Evolutionary conservation across 2,888 invertebrate genomes (phyloP).

Genomic region (Drosophila mulleri): DNA sequence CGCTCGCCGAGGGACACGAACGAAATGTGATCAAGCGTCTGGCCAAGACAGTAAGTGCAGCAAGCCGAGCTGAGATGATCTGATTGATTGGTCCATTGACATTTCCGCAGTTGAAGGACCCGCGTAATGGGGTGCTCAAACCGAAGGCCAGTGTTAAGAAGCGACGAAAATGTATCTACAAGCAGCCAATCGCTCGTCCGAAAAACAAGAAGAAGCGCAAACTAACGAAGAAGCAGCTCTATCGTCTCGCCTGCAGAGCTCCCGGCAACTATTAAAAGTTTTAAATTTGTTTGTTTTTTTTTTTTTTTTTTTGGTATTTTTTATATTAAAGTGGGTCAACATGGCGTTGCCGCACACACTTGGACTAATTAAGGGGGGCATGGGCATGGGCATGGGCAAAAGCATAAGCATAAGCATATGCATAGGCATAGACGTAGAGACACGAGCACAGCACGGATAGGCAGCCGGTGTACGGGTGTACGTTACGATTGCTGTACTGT

Average conservation of each 20-base stretch:
- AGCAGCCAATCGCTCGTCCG: not conserved
- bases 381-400: not conserved
- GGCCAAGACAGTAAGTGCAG: slow-evolving; percentile 10
- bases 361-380: slow-evolving; percentile 64
- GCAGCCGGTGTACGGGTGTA: not conserved
- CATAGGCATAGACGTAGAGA: slow-evolving; percentile 21
- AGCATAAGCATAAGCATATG: too few species aligned
- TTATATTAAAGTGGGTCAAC: slow-evolving; percentile 50
- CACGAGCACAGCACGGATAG: not conserved
- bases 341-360: slow-evolving; percentile 50
- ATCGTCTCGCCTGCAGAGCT: not conserved
- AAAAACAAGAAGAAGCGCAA: not conserved
- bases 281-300: not conserved
- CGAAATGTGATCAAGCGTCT: not conserved
- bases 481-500: not conserved
- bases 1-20: not conserved
- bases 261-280: not conserved
- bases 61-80: too few species aligned
- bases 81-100: not conserved
- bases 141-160: not conserved
- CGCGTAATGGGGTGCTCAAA: not conserved
- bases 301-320: not conserved
- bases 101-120: not conserved
- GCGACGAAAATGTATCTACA: not conserved
- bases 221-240: not conserved